A percentile compares a stretch with the other conserved stretches of the same genome.
These are phyloP conservation scores for Branchellion lobata DNA, from an alignment of 2,888 invertebrate species.

Conservation along the genomic window DNA sequence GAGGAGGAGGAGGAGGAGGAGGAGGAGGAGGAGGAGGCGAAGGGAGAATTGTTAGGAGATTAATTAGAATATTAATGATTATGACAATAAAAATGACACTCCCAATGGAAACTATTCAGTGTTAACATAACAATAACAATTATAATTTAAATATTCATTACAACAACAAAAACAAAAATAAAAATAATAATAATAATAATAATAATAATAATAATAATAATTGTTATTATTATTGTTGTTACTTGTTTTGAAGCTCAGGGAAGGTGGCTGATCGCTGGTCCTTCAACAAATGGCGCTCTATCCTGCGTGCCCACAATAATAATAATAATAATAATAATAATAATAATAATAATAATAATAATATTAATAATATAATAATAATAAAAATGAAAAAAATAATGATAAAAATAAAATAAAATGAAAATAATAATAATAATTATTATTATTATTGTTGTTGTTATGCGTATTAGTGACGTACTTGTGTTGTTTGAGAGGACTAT, in stretches of 20 bases:
- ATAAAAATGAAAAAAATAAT: slow-evolving; percentile 2
- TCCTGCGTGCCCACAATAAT: neutral
- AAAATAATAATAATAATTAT: too few species aligned
- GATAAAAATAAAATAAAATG: neutral
- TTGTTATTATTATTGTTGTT: neutral
- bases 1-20: too few species aligned
- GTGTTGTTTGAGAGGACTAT: too few species aligned
- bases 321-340: neutral
- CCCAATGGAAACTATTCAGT: neutral
- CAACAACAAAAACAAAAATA: too few species aligned
- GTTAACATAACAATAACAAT: neutral
- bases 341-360: neutral
- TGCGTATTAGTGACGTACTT: too few species aligned
- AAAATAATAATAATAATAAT: too few species aligned
- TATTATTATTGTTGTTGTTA: too few species aligned
- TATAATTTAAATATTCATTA: too few species aligned
- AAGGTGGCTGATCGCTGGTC: slow-evolving; percentile 30
- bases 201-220: too few species aligned
- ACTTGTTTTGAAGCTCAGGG: slow-evolving; percentile 32
- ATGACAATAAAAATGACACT: neutral
- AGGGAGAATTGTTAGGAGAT: too few species aligned
- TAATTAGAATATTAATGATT: neutral
- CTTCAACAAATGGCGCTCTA: slow-evolving; percentile 26
- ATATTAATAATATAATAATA: neutral
- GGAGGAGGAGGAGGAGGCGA: too few species aligned